These are phyloP conservation scores for Creontiades dilutus DNA, from an alignment of 2,888 invertebrate genomes.

Conservation along the genomic window DNA sequence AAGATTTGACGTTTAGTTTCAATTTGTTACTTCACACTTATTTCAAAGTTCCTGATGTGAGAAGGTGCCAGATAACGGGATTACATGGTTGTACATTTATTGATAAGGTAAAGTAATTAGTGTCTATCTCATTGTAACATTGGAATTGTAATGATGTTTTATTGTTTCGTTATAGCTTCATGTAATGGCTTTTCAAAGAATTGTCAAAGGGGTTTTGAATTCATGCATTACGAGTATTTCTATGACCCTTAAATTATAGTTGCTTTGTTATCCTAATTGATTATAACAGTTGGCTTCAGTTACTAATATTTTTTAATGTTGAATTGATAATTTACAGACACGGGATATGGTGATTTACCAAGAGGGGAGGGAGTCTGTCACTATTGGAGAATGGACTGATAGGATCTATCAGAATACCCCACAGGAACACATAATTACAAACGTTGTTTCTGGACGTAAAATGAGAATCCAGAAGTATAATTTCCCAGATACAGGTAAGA, in stretches of 20 bases:
- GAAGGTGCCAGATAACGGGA: constrained; percentile 94
- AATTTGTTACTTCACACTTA: constrained; percentile 96
- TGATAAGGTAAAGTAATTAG: constrained; percentile 84
- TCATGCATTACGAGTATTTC: no score
- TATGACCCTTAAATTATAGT: no score
- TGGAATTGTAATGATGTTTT: not conserved
- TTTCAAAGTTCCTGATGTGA: constrained; percentile 96
- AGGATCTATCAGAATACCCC: constrained; percentile 95
- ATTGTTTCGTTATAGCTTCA: no score
- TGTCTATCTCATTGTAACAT: not conserved
- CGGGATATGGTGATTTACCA: constrained; percentile 91
- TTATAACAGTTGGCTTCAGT: no score
- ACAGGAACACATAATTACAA: constrained; percentile 94
- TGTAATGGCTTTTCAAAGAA: no score
- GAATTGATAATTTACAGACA: constrained; percentile 80
- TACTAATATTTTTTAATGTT: no score
- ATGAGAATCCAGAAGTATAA: constrained; percentile 96
- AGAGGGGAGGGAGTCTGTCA: constrained; percentile 94
- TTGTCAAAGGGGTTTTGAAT: no score
- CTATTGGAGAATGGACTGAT: constrained; percentile 95
- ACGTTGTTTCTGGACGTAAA: constrained; percentile 93
- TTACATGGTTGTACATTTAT: constrained; percentile 94
- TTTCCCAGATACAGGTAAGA: constrained; percentile 92
- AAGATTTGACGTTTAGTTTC: constrained; percentile 93
- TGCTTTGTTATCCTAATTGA: no score